Conservation (phyloP, 2,113 vertebrate species). For the Vireo altiloquus region DNA sequence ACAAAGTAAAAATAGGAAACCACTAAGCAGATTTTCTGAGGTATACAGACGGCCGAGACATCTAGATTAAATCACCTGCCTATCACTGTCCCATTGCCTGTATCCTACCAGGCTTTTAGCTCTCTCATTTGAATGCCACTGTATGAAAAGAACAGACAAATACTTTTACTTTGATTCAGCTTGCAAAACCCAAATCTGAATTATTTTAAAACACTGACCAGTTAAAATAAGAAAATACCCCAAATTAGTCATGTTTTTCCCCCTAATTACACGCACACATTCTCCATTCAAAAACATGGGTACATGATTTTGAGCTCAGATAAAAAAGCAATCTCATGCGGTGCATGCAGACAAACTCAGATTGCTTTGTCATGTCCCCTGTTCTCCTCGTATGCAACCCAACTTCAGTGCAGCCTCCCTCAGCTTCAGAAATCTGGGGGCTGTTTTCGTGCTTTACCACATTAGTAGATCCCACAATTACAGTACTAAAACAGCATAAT, state of each 20-base stretch:
- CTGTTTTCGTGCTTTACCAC: background rate
- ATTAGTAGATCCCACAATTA: background rate
- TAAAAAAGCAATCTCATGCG: background rate
- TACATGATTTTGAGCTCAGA: background rate
- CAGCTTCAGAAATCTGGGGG: background rate
- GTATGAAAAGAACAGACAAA: background rate
- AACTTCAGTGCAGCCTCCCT: background rate
- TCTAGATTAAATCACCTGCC: background rate
- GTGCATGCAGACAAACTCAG: background rate
- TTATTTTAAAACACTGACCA: background rate
- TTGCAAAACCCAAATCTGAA: background rate
- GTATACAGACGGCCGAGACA: fast-evolving
- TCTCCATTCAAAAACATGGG: background rate
- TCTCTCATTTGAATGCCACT: background rate
- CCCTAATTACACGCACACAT: background rate
- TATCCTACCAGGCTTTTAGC: background rate
- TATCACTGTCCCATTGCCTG: background rate
- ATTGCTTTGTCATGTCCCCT: background rate
- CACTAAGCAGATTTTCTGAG: background rate
- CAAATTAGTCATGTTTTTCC: background rate
- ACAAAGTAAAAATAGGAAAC: background rate
- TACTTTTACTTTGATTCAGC: background rate
- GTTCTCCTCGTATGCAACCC: background rate
- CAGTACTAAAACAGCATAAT: background rate
- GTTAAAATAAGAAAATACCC: background rate